Evolutionary conservation across 2,113 vertebrate genomes (phyloP), one percentile per base, ranked within the genome.

Genomic region (Tursiops truncatus): DNA sequence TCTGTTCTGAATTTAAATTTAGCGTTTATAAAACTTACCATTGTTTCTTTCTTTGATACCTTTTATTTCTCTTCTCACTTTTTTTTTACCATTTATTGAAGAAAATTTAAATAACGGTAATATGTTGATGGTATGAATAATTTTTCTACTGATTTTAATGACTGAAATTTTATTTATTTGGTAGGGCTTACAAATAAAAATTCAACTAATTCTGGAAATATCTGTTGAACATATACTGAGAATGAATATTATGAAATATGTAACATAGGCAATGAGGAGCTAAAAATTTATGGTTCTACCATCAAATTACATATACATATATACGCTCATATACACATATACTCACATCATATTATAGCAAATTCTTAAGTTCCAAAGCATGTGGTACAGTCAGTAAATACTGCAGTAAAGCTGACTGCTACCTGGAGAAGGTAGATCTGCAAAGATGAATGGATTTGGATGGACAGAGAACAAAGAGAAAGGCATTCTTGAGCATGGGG

Each of bases 91-190:
- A 41, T n/a, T 25, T 31, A 38, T 9, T 26, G 33, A 85, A 85
- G 44, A 31, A 6, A 85, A 93, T 77, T 93, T 67, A 26, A 77
- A 58, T 26, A 86, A 58, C 41, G 36, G 28, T 41, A 77, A 44
- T 67, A 44, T 77, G 28, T 41, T 58, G 60, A 68, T 70, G 1
- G 3, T 70, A 83, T 65, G 14, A 83, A 36, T 63, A 83, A 13
- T 88, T 85, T 70, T 85, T 71, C 53, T 77, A 53, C 50, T 92
- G 23, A 79, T 73, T 89, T 92, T 89, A 89, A 73, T 67, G 56
- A 5, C 33, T 56, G 44, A 73, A 80, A 38, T 73, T 79, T 85
- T 56, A 77, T 76, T 84, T 74, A 81, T 76, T 88, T 92, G 36
- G 9, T 31, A 47, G 33, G 6, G 1, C 56, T 81, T 73, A 65